Conservation (phyloP, 2,888 invertebrate species). For the Nymphalis polychloros region DNA sequence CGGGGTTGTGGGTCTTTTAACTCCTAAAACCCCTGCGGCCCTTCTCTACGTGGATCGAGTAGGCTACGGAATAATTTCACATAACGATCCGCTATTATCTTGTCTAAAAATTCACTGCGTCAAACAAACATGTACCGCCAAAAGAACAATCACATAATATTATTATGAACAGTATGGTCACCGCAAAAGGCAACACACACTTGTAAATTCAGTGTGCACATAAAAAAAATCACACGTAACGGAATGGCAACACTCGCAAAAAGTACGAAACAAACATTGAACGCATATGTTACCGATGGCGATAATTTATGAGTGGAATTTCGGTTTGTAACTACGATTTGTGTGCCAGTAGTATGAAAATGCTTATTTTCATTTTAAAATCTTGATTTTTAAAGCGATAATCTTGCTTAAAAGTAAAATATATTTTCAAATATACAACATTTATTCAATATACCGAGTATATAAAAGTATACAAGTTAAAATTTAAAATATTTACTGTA, state of each 20-base stretch:
- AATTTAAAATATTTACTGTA: too few relatives aligned
- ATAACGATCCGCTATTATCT: too few relatives aligned
- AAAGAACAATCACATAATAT: too few relatives aligned
- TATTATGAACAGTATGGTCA: too few relatives aligned
- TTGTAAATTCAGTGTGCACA: slow-evolving; percentile 16
- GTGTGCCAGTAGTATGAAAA: slow-evolving; percentile 31
- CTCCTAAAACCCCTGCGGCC: too few relatives aligned
- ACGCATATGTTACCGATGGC: slow-evolving; percentile 53
- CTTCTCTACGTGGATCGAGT: too few relatives aligned
- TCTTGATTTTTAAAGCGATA: not conserved
- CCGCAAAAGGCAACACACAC: slow-evolving; percentile 23
- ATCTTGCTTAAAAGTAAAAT: not conserved
- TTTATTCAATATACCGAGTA: too few relatives aligned
- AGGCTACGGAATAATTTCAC: too few relatives aligned
- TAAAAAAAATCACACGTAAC: not conserved
- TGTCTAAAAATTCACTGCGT: too few relatives aligned
- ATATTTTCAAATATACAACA: not conserved
- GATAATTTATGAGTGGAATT: slow-evolving; percentile 54
- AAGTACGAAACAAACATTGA: slow-evolving; percentile 53
- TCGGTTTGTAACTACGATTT: slow-evolving; percentile 40
- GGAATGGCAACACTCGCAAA: slow-evolving; percentile 32
- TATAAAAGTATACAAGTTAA: too few relatives aligned
- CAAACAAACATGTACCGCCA: too few relatives aligned
- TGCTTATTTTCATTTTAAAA: slow-evolving; percentile 25
- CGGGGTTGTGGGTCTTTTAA: too few relatives aligned